Conservation (phyloP, 2,888 invertebrate genomes). For the Drosophila neoperkinsi region DNA sequence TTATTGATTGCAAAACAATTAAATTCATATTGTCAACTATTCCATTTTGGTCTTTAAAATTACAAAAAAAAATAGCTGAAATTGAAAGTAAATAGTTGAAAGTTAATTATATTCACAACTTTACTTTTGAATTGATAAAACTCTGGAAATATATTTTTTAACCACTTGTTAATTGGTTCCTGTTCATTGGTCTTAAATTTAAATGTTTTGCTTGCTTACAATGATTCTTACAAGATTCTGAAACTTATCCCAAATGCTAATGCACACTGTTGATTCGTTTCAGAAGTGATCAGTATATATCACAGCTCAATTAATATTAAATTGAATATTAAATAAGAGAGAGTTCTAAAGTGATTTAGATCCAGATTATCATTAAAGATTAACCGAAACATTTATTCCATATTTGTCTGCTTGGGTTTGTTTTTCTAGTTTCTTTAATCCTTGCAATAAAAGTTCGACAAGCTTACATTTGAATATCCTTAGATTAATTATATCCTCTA, state of each 20-base stretch:
- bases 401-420: not conserved
- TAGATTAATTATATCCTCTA: not conserved
- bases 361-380: not conserved
- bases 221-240: not conserved
- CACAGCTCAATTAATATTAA: not conserved
- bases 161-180: not conserved
- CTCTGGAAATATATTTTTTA: not conserved
- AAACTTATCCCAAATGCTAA: not conserved
- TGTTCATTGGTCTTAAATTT: not conserved
- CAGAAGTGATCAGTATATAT: not conserved
- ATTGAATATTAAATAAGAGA: not conserved
- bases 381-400: too few relatives aligned
- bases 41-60: not conserved
- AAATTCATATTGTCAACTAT: not conserved
- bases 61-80: not conserved
- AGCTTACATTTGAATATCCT: not conserved
- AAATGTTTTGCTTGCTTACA: not conserved
- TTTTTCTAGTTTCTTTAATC: not conserved
- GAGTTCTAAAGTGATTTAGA: not conserved
- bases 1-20: conserved; percentile 2
- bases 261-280: not conserved
- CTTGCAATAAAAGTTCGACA: not conserved
- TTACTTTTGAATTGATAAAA: not conserved
- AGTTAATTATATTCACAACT: not conserved
- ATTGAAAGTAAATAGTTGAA: not conserved